Percentiles rank a stretch among this genome's conserved stretches.
Conservation (phyloP, 2,888 invertebrate genomes). For the Mylabris sibirica region DNA sequence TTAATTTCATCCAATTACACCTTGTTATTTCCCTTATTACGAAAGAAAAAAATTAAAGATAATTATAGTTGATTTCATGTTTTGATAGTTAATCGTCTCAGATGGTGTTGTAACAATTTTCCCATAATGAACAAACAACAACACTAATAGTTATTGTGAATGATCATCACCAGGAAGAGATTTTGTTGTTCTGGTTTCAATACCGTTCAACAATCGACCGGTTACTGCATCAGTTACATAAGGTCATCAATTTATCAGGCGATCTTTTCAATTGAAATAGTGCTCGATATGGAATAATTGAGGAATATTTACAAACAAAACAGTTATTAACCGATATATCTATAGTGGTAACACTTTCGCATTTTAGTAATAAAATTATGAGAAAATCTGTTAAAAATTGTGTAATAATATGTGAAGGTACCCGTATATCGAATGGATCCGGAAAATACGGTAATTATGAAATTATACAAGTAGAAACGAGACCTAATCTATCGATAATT, state of each 20-base stretch:
- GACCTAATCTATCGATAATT: not conserved
- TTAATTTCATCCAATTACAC: not conserved
- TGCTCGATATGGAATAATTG: not conserved
- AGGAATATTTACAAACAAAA: conserved; percentile 1
- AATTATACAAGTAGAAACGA: not conserved
- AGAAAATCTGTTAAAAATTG: conserved; percentile 6
- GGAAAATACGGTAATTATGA: conserved; percentile 18
- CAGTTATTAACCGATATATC: conserved; percentile 7
- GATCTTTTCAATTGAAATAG: not conserved
- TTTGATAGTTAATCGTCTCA: not conserved
- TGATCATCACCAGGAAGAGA: conserved; percentile 29
- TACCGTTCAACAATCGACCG: conserved; percentile 20
- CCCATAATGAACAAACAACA: conserved; percentile 25
- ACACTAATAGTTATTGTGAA: conserved; percentile 26
- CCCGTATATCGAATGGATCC: conserved; percentile 25
- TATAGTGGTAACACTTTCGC: not conserved
- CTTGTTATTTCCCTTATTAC: not conserved
- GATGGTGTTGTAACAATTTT: conserved; percentile 24
- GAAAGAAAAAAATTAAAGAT: not conserved
- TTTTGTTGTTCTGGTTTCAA: conserved; percentile 27
- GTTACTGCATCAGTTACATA: conserved; percentile 31
- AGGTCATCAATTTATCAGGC: conserved; percentile 2
- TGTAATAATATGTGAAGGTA: conserved; percentile 32
- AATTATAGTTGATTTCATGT: not conserved
- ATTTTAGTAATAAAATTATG: not conserved